These are phyloP conservation scores for Sphaeramia orbicularis DNA, from an alignment of 2,797 vertebrate genomes.

Conservation along the genomic window DNA sequence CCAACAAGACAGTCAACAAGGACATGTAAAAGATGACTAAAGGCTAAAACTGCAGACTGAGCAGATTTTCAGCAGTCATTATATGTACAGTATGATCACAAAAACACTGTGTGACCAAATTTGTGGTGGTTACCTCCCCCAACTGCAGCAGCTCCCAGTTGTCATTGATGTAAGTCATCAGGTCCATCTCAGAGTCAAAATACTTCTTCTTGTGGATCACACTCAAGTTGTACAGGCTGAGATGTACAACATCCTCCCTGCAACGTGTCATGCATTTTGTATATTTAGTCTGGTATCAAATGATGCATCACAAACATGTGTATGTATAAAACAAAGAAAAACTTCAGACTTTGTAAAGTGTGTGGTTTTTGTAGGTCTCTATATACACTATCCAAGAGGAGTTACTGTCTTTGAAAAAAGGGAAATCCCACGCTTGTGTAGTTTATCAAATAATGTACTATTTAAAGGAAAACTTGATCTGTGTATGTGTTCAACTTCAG, in stretches of 20 bases:
- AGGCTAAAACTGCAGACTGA: neutral
- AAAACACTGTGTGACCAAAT: neutral
- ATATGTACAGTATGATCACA: neutral
- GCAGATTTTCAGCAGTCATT: neutral
- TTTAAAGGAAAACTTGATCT: too few species aligned
- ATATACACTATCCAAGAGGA: neutral
- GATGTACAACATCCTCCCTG: slow-evolving; percentile 97
- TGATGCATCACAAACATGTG: neutral
- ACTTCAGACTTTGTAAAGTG: neutral
- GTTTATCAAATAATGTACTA: too few species aligned
- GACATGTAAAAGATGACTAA: neutral
- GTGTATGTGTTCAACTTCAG: neutral
- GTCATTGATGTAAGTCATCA: slow-evolving; percentile 97
- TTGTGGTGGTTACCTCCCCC: slow-evolving; percentile 86
- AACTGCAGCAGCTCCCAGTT: slow-evolving; percentile 98
- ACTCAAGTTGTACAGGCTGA: slow-evolving; percentile 98
- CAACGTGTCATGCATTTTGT: slow-evolving; percentile 22
- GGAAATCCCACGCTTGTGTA: too few species aligned
- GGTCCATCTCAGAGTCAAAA: slow-evolving; percentile 96
- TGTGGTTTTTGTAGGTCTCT: neutral
- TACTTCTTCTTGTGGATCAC: slow-evolving; percentile 99
- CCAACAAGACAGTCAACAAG: neutral
- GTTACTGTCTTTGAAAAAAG: too few species aligned
- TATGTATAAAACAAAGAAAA: neutral
- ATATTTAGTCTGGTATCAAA: neutral